Base-by-base conservation (phyloP, 1,140 invertebrate genomes). In the Heliconius congener region DNA sequence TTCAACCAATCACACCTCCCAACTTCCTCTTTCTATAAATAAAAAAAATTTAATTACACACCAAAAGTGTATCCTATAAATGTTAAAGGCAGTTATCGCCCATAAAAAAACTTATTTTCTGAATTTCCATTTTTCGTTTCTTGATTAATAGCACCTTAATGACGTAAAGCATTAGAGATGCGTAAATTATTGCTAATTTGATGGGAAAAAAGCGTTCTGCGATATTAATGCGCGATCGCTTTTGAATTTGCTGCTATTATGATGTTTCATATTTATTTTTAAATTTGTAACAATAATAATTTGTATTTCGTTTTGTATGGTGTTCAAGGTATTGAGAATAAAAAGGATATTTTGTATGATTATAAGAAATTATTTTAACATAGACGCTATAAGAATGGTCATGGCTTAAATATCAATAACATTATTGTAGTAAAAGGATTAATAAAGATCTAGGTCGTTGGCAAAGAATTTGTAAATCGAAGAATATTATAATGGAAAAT, bases 141-240 rank as follows among this genome's bases (percentile, higher is more conserved):
- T 90, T 92, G 91, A 92, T 92, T 92, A 93, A 91, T 93, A 87
- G 86, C 88, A 82, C 74, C 84, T 81, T 93, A 92, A 93, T 92
- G 92, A 89, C 88, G 83, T 52, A 79, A 84, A 74, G 85, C 92
- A 92, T 93, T 93, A 92, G 90, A 77, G 82, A 76, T 55, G 42
- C 84, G 74, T 82, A 88, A 91, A 88, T 92, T 86, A 90, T 89
- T 89, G 85, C 85, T 87, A 88, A 89, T 90, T 91, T 86, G 81
- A 85, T 84, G 73, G 76, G 71, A 78, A 76, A 52, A 57, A 27
- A 66, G 30, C 57, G 76, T 37, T 52, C 5, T 42, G 30, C 71
- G 23, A 72, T 72, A 39, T 72, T 37, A 39, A 72, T 72, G 18
- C 71, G 18, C 71, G 30, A 72, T 72, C 71, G 71, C 19, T 72